Percentiles rank a stretch among this genome's conserved stretches.
phyloP scores from a whole-genome alignment of 1,140 invertebrate genomes.

The Diorhabda sublineata region DNA sequence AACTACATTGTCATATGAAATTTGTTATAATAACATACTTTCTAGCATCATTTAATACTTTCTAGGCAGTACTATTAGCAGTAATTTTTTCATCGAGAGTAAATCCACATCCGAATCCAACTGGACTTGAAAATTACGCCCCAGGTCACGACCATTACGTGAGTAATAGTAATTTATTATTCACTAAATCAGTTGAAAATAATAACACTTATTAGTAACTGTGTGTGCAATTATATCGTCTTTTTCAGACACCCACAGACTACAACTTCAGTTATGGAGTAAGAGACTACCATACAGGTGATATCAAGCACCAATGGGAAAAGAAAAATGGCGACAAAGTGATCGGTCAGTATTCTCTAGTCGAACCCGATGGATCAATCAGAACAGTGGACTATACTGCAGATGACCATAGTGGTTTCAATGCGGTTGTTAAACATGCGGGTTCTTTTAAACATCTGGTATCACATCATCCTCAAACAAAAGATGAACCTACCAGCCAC shows the following conservation, averaged over 20 bases:
- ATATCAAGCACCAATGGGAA: conserved; percentile 55
- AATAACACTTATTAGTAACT: too few species aligned
- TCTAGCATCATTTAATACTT: background rate
- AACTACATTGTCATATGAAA: too few species aligned
- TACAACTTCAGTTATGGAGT: conserved; percentile 73
- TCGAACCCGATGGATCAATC: conserved; percentile 55
- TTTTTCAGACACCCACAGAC: conserved; percentile 37
- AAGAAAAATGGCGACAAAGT: conserved; percentile 42
- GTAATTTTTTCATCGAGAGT: background rate
- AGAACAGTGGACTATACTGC: conserved; percentile 57
- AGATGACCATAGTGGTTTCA: conserved; percentile 52
- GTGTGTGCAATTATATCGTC: too few species aligned
- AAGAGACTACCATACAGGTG: conserved; percentile 66
- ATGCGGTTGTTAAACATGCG: conserved; percentile 42
- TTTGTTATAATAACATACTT: background rate
- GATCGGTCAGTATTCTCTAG: conserved; percentile 43
- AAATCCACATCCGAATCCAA: background rate
- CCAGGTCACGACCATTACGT: conserved; percentile 20
- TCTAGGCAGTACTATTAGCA: background rate
- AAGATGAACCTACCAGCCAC: conserved; percentile 14
- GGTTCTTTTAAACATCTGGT: conserved; percentile 36
- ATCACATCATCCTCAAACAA: background rate
- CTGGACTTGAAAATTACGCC: conserved; percentile 1
- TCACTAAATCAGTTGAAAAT: too few species aligned
- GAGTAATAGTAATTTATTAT: conserved; percentile 6